Evolutionary conservation across 2,113 vertebrate species (phyloP).

Genomic region (Lophius piscatorius): DNA sequence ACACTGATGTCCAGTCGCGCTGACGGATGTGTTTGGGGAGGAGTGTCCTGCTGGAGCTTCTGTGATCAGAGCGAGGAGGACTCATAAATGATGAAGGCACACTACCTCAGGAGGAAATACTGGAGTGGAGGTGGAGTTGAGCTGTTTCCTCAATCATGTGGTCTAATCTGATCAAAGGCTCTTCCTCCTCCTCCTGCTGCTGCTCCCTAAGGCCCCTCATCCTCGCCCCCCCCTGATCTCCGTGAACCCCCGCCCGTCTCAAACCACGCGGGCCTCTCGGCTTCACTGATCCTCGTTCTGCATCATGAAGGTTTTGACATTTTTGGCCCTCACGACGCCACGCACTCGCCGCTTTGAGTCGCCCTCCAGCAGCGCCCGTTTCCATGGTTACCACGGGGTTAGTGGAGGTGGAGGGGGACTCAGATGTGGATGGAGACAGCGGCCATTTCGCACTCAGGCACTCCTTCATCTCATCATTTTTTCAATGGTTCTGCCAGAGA

Average conservation of each 20-base stretch:
- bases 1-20: too few species aligned
- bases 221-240: constrained; percentile 2
- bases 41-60: too few species aligned
- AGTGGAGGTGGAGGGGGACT: constrained; percentile 11
- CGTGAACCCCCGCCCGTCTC: constrained; percentile 7
- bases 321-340: constrained; percentile 11
- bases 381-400: constrained; percentile 56
- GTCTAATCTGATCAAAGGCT: constrained; percentile 49
- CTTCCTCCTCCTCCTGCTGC: constrained; percentile 3
- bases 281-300: constrained; percentile 11
- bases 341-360: constrained; percentile 12
- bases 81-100: not conserved
- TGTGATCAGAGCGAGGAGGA: constrained; percentile 1
- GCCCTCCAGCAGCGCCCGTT: constrained; percentile 65
- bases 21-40: too few species aligned
- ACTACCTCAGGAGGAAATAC: too few species aligned
- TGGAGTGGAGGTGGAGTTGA: constrained; percentile 1
- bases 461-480: constrained; percentile 9
- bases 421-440: constrained; percentile 44
- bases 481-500: constrained; percentile 6
- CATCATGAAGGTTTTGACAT: constrained; percentile 47
- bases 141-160: constrained; percentile 44
- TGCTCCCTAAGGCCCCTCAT: constrained; percentile 15
- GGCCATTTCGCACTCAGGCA: constrained; percentile 66
- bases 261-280: constrained; percentile 8